phyloP scores from a whole-genome alignment of 2,888 invertebrate genomes.

The Molorchus minor region DNA sequence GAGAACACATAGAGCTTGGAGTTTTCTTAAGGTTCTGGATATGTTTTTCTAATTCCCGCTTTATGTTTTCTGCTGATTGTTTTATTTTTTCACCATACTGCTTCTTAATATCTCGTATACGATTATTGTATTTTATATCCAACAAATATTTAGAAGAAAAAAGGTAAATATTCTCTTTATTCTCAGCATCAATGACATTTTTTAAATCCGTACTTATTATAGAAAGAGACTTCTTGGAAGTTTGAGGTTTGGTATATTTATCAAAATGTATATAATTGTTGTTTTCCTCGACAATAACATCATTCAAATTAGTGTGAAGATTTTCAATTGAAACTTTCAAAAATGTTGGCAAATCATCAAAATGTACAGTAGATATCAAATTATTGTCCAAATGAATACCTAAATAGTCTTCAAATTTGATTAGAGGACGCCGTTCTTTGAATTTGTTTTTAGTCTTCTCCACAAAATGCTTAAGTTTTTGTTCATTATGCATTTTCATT shows the following conservation, averaged over 20 bases:
- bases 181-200: constrained; percentile 8
- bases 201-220: background rate
- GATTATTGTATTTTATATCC: constrained; percentile 18
- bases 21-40: constrained; percentile 15
- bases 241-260: background rate
- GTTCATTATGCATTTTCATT: background rate
- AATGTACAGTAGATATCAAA: background rate
- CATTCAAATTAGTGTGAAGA: background rate
- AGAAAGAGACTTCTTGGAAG: background rate
- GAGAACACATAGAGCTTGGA: background rate
- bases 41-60: constrained; percentile 23
- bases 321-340: constrained; percentile 17
- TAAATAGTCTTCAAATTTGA: background rate
- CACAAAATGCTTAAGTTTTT: constrained; percentile 6
- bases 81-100: constrained; percentile 15
- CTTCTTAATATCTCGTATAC: constrained; percentile 3
- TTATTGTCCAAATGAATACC: background rate
- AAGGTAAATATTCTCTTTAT: constrained; percentile 13
- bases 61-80: constrained; percentile 17
- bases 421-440: background rate
- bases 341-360: constrained; percentile 19
- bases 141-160: constrained; percentile 28
- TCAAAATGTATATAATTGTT: constrained; percentile 4
- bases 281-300: background rate
- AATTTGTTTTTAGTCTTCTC: constrained; percentile 4